Base-by-base conservation (phyloP, 1,140 invertebrate species). In the Aleiodes sp. region DNA sequence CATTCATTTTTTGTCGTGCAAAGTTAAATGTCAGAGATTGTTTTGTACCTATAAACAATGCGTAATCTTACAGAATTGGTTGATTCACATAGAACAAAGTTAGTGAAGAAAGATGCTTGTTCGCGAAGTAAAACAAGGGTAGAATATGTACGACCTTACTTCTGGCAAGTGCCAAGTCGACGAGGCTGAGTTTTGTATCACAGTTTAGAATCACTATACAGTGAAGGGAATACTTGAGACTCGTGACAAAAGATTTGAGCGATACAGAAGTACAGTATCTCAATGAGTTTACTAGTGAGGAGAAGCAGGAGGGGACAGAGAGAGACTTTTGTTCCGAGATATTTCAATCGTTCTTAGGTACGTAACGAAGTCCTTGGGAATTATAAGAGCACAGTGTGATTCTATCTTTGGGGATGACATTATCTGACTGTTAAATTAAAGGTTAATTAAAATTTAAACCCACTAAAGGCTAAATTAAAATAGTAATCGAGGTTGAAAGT, bases 281-380 rank as follows among this genome's bases (percentile, higher is more conserved):
- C 46, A 52, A 52, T 52, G 46, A 52, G 46, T 52, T 24, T 52
- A 21, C n/a, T n/a, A n/a, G n/a, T n/a, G n/a, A n/a, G n/a, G n/a
- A n/a, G n/a, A n/a, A n/a, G n/a, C n/a, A n/a, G n/a, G n/a, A n/a
- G n/a, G n/a, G n/a, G 16, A 9, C 1, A 2, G 16, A 14, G 41
- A 16, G 41, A 7, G 8, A 46, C 41, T 46, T 46, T 46, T 46
- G 41, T 24, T 52, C 26, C 26, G 19, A 9, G 2, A 21, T 52
- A 52, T 52, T 52, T 24, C 39, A 1, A 8, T 6, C 2, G 46
- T 2, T 10, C 12, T 24, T 24, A 3, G 19, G 21, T 12, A 52
- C 21, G 26, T 24, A 52, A 21, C 16, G 10, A 19, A 24, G 21
- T 12, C 16, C 46, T 52, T 24, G 46, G 26, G 46, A 10, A 16